Evolutionary conservation across 2,888 invertebrate genomes (phyloP).

Genomic region (Julus scandinavius): DNA sequence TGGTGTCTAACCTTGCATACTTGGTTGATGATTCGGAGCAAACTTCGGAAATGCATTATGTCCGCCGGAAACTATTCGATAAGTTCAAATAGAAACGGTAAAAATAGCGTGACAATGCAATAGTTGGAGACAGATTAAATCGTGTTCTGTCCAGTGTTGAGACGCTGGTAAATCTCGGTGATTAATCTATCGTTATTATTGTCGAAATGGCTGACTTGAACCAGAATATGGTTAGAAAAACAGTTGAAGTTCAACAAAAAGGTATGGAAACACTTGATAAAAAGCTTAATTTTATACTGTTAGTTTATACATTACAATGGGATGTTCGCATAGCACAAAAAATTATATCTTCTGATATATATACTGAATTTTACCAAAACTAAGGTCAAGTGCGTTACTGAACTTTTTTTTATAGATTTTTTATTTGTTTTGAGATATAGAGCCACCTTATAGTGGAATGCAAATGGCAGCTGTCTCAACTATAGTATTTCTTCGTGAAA

Average conservation of each 20-base stretch:
- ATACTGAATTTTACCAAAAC: no score
- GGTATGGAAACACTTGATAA: not conserved
- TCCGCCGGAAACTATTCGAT: conserved; percentile 5
- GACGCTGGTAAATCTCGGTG: no score
- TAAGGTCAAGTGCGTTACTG: no score
- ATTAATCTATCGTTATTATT: not conserved
- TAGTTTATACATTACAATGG: no score
- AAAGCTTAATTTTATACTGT: no score
- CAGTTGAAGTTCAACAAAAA: not conserved
- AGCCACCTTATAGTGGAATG: not conserved
- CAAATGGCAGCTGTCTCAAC: not conserved
- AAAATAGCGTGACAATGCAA: not conserved
- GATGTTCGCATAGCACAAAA: no score
- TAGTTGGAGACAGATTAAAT: not conserved
- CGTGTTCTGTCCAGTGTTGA: not conserved
- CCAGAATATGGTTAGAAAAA: no score
- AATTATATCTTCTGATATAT: no score
- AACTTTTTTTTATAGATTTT: no score
- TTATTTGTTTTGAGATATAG: no score
- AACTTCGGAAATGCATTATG: not conserved
- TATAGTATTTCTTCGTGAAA: not conserved
- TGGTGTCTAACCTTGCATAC: no score
- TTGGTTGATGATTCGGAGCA: not conserved
- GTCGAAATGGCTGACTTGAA: not conserved
- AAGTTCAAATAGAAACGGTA: no score